These are phyloP conservation scores for Otolemur crassicaudatus DNA, from an alignment of 2,797 vertebrate species.

Conservation along the genomic window DNA sequence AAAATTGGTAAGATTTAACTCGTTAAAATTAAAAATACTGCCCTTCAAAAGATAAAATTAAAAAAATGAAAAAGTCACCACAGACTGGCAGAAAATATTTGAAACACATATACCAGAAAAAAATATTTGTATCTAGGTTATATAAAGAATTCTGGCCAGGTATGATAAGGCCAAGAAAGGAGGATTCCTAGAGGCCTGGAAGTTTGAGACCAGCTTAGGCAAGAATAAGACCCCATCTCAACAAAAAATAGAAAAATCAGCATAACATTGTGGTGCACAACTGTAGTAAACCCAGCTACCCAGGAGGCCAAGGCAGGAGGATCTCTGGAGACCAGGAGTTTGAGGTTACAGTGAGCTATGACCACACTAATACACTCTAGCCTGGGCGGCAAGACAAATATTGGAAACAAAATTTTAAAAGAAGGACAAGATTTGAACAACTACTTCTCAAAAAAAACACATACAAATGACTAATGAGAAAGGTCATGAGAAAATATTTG, in stretches of 20 bases:
- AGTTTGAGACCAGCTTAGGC: not conserved
- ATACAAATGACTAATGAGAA: not conserved
- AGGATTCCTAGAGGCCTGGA: not conserved
- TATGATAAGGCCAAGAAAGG: not conserved
- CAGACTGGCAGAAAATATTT: not conserved
- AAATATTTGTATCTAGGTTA: not conserved
- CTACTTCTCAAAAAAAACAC: not conserved
- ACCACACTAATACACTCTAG: not conserved
- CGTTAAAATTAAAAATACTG: conserved; percentile 1
- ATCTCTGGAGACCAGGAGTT: not conserved
- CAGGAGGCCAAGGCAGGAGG: not conserved
- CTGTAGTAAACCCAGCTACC: not conserved
- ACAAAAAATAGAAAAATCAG: not conserved
- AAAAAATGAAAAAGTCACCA: not conserved
- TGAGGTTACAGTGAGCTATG: not conserved
- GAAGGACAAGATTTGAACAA: not conserved
- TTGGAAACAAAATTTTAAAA: not conserved
- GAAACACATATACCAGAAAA: not conserved
- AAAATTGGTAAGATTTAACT: not conserved
- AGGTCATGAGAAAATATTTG: not conserved
- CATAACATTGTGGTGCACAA: not conserved
- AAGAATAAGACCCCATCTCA: not conserved
- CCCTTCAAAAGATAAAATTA: not conserved
- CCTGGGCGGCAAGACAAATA: not conserved
- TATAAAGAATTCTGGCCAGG: not conserved